Evolutionary conservation across 1,140 invertebrate genomes (phyloP).

Genomic region (Macrostomum lignano): DNA sequence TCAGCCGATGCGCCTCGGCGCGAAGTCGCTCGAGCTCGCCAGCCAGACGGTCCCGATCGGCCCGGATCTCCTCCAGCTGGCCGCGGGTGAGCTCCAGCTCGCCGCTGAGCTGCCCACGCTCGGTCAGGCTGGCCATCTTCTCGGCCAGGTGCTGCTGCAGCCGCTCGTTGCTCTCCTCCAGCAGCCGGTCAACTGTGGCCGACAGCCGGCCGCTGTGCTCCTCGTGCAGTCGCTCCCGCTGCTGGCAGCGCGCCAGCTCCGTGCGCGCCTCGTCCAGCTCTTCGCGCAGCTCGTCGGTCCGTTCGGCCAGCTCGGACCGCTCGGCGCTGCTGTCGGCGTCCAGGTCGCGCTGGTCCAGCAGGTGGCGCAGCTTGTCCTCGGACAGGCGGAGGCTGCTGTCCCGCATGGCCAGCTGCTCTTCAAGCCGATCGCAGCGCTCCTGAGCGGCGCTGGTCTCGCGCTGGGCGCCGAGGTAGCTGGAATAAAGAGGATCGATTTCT

Average conservation of each 20-base stretch:
- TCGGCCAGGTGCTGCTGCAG: slow-evolving; percentile 94
- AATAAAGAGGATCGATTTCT: too few relatives aligned
- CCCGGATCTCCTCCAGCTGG: slow-evolving; percentile 59
- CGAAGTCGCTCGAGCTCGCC: slow-evolving; percentile 39
- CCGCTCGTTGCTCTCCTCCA: slow-evolving; percentile 69
- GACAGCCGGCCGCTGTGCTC: slow-evolving; percentile 85
- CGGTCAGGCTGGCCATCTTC: slow-evolving; percentile 83
- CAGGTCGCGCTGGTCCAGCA: slow-evolving; percentile 79
- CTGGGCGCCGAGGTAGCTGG: slow-evolving; percentile 68
- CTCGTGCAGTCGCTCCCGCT: slow-evolving; percentile 94
- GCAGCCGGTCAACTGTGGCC: slow-evolving; percentile 44
- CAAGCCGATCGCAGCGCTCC: slow-evolving; percentile 87
- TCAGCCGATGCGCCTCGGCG: too few relatives aligned
- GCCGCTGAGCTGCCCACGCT: slow-evolving; percentile 78
- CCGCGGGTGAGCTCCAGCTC: slow-evolving; percentile 78
- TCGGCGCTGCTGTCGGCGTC: slow-evolving; percentile 33
- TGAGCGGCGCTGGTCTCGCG: slow-evolving; percentile 80
- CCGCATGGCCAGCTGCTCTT: slow-evolving; percentile 79
- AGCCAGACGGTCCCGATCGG: slow-evolving; percentile 58
- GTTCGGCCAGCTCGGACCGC: not conserved
- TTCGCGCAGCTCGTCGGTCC: slow-evolving; percentile 2
- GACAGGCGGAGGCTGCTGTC: slow-evolving; percentile 64
- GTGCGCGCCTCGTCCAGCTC: slow-evolving; percentile 8
- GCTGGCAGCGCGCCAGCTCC: slow-evolving; percentile 39
- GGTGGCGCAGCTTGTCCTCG: slow-evolving; percentile 66